Percentiles rank a stretch among this genome's conserved stretches.
phyloP scores from a whole-genome alignment of 1,140 invertebrate species.

The Zaprionus tsacasi region DNA sequence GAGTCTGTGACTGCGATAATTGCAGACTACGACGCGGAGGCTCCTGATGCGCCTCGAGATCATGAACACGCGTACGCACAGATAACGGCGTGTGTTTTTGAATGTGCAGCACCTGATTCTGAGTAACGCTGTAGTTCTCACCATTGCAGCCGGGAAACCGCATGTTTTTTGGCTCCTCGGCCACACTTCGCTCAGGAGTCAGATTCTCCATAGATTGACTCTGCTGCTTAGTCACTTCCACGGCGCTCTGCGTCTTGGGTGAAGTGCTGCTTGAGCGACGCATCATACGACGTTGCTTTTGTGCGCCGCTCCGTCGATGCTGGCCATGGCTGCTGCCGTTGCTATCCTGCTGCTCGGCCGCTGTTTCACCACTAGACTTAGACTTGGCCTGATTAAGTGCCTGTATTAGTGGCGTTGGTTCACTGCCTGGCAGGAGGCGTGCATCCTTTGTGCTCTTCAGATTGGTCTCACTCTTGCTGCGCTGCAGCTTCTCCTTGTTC shows the following conservation, averaged over 20 bases:
- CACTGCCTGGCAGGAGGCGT: constrained; percentile 86
- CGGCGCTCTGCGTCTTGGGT: constrained; percentile 77
- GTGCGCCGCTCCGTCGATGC: constrained; percentile 67
- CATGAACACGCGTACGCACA: constrained; percentile 76
- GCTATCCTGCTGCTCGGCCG: constrained; percentile 30
- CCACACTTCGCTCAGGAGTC: constrained; percentile 84
- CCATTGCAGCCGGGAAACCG: constrained; percentile 93
- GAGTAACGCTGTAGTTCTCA: constrained; percentile 93
- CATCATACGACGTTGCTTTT: constrained; percentile 71
- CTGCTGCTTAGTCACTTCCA: constrained; percentile 76
- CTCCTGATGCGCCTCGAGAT: constrained; percentile 74
- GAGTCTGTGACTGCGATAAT: constrained; percentile 2
- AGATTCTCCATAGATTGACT: constrained; percentile 87
- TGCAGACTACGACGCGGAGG: constrained; percentile 29
- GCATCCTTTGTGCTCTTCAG: constrained; percentile 87
- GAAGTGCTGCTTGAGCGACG: constrained; percentile 83
- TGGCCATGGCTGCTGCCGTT: constrained; percentile 45
- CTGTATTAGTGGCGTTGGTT: constrained; percentile 86
- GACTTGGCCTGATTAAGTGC: constrained; percentile 85
- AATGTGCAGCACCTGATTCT: constrained; percentile 93
- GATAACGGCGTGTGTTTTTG: constrained; percentile 85
- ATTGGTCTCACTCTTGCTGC: constrained; percentile 97
- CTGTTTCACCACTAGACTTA: constrained; percentile 52
- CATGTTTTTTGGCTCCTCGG: constrained; percentile 88
- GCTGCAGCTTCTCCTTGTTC: constrained; percentile 95